A percentile compares a stretch with the other conserved stretches of the same genome.
Conservation (phyloP, 2,888 invertebrate genomes). For the Cabera pusaria region DNA sequence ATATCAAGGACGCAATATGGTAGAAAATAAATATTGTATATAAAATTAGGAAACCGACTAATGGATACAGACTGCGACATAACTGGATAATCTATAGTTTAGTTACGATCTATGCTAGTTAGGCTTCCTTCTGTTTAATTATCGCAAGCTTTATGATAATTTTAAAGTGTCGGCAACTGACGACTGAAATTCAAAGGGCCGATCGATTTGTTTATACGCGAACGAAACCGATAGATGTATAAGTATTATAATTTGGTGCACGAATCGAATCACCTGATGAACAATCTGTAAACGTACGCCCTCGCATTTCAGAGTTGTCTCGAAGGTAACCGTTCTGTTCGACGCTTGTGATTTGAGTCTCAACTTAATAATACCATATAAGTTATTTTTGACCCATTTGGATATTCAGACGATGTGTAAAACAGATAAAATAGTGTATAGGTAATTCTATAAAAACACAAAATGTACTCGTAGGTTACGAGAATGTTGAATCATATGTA, state of each 20-base stretch:
- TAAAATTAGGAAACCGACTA: constrained; percentile 75
- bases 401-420: constrained; percentile 74
- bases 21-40: constrained; percentile 83
- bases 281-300: constrained; percentile 58
- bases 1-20: constrained; percentile 84
- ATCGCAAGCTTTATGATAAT: constrained; percentile 75
- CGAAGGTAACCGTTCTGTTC: constrained; percentile 49
- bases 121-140: constrained; percentile 74
- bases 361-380: constrained; percentile 46
- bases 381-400: constrained; percentile 69
- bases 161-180: constrained; percentile 73
- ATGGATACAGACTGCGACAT: constrained; percentile 77
- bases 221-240: constrained; percentile 45
- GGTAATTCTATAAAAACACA: constrained; percentile 75
- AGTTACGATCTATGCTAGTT: constrained; percentile 79
- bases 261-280: constrained; percentile 57
- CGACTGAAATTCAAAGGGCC: constrained; percentile 78
- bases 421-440: constrained; percentile 74
- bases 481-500: constrained; percentile 78
- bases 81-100: constrained; percentile 77
- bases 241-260: constrained; percentile 67
- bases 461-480: constrained; percentile 81
- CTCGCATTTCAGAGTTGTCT: constrained; percentile 75
- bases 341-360: constrained; percentile 48
- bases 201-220: constrained; percentile 66